Percentiles rank a stretch among this genome's conserved stretches.
Conservation (phyloP, 2,888 invertebrate genomes). For the Theodoxus fluviatilis region DNA sequence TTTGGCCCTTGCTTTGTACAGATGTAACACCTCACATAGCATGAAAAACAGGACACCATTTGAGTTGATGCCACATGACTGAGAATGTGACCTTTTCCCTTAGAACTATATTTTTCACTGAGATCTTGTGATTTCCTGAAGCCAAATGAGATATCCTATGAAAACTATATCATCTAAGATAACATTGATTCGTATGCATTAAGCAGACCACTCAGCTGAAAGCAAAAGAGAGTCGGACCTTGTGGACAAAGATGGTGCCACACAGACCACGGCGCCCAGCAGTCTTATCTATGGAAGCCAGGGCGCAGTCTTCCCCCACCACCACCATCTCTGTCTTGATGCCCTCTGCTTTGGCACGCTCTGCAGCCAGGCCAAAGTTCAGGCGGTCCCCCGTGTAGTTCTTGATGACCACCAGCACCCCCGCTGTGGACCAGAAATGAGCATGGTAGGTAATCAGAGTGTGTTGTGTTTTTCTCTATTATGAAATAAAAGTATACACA, state of each 20-base stretch:
- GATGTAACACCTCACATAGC: no score
- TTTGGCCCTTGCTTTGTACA: no score
- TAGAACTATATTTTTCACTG: no score
- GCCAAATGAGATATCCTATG: no score
- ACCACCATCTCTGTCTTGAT: slow-evolving; percentile 71
- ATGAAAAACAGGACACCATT: no score
- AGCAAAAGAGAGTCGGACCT: slow-evolving; percentile 49
- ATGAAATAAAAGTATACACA: not conserved
- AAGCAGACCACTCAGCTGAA: no score
- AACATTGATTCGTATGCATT: no score
- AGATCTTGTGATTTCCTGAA: no score
- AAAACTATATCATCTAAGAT: not conserved
- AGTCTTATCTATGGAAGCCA: slow-evolving; percentile 66
- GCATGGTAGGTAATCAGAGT: not conserved
- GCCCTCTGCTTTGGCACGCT: slow-evolving; percentile 63
- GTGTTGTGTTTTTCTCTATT: not conserved
- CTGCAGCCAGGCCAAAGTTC: slow-evolving; percentile 62
- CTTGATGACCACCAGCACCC: slow-evolving; percentile 60
- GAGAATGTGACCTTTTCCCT: no score
- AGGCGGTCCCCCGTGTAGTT: slow-evolving; percentile 64
- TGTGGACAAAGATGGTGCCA: slow-evolving; percentile 70
- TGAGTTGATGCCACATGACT: no score
- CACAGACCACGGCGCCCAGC: slow-evolving; percentile 74
- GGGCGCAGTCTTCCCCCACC: slow-evolving; percentile 77
- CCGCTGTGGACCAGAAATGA: slow-evolving; percentile 39